Conservation (phyloP, 1,140 invertebrate species). For the Eubasilissa regina region DNA sequence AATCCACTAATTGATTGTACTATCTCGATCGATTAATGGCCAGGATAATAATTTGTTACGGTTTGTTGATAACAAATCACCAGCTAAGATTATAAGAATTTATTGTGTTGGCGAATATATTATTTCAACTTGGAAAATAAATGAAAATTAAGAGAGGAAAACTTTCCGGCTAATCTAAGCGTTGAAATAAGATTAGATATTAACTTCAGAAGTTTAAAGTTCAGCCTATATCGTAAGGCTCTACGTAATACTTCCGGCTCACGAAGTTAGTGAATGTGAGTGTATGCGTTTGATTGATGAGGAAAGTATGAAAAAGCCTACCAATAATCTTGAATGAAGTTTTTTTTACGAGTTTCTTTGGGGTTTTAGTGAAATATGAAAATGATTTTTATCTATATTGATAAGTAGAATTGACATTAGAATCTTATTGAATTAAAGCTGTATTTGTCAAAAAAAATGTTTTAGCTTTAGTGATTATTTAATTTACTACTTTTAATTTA, state of each 20-base stretch:
- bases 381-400: too few species aligned
- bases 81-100: neutral
- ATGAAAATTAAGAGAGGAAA: neutral
- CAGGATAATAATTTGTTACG: neutral
- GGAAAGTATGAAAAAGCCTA: neutral
- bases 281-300: conserved; percentile 12
- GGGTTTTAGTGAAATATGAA: too few species aligned
- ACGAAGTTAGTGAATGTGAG: neutral
- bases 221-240: conserved; percentile 6
- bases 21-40: too few species aligned
- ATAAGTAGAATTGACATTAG: too few species aligned
- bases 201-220: conserved; percentile 29
- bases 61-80: neutral
- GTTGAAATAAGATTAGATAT: conserved; percentile 33
- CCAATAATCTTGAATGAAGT: too few species aligned
- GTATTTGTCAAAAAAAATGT: too few species aligned
- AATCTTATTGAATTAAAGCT: too few species aligned
- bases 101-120: neutral
- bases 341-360: too few species aligned
- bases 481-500: too few species aligned
- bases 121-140: neutral
- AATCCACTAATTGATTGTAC: too few species aligned
- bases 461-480: too few species aligned
- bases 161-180: neutral
- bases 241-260: conserved; percentile 20